phyloP scores from a whole-genome alignment of 2,888 invertebrate species.

The Syrphus vitripennis region DNA sequence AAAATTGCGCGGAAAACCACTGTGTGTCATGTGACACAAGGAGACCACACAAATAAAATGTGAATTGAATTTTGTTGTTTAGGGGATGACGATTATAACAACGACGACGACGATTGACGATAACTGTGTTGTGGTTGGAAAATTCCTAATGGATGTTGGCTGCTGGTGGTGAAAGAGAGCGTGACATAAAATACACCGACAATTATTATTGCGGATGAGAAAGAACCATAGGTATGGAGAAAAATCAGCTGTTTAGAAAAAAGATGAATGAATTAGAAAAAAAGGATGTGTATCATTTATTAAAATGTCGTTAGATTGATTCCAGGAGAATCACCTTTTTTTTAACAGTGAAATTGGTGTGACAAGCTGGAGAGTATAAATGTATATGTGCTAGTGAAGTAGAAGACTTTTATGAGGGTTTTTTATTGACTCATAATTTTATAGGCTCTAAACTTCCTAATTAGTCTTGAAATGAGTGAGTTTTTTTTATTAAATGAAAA shows the following conservation, averaged over 20 bases:
- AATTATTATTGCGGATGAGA: conserved; percentile 1
- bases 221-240: conserved; percentile 9
- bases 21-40: conserved; percentile 65
- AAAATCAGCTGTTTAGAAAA: conserved; percentile 58
- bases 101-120: not conserved
- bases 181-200: not conserved
- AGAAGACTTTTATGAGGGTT: no score
- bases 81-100: not conserved
- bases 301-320: not conserved
- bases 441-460: no score
- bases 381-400: no score
- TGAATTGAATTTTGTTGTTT: conserved; percentile 63
- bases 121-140: not conserved
- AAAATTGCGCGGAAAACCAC: conserved; percentile 69
- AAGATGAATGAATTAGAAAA: conserved; percentile 24
- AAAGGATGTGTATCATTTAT: not conserved
- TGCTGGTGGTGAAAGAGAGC: conserved; percentile 3
- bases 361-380: no score
- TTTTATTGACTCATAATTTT: no score
- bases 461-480: no score
- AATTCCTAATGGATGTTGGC: not conserved
- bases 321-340: no score
- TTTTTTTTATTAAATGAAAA: no score
- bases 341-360: no score
- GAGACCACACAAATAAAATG: conserved; percentile 65